Conservation (phyloP, 2,113 vertebrate species). For the Chrysochloris asiatica region DNA sequence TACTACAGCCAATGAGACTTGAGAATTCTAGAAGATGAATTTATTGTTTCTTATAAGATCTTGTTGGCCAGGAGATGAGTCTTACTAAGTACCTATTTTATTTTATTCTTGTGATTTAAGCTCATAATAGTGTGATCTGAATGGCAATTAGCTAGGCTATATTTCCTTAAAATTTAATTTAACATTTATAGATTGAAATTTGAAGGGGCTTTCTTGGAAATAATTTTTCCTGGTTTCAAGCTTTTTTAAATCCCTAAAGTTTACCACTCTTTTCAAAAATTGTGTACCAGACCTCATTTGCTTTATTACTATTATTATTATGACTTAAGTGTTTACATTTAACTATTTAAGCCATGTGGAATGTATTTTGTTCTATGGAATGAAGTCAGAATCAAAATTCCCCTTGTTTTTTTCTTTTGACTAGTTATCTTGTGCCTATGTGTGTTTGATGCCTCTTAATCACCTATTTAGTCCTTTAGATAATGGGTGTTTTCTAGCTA, state of each 20-base stretch:
- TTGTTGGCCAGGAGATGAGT: constrained; percentile 10
- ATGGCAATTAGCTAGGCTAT: not conserved
- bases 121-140: constrained; percentile 21
- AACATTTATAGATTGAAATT: constrained; percentile 43
- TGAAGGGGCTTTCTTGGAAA: not conserved
- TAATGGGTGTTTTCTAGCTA: not conserved
- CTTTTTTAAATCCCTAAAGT: not conserved
- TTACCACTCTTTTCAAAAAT: not conserved
- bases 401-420: constrained; percentile 4
- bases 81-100: constrained; percentile 30
- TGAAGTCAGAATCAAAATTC: not conserved
- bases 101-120: constrained; percentile 36
- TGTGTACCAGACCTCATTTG: not conserved
- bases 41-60: not conserved
- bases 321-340: not conserved
- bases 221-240: not conserved
- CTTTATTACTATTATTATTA: not conserved
- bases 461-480: not conserved
- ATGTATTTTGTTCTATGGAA: not conserved
- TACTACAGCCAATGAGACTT: not conserved
- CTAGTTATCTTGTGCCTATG: not conserved
- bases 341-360: not conserved
- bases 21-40: not conserved
- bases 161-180: constrained; percentile 53
- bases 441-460: not conserved